phyloP scores from a whole-genome alignment of 2,888 invertebrate genomes.

The Catocala nupta region DNA sequence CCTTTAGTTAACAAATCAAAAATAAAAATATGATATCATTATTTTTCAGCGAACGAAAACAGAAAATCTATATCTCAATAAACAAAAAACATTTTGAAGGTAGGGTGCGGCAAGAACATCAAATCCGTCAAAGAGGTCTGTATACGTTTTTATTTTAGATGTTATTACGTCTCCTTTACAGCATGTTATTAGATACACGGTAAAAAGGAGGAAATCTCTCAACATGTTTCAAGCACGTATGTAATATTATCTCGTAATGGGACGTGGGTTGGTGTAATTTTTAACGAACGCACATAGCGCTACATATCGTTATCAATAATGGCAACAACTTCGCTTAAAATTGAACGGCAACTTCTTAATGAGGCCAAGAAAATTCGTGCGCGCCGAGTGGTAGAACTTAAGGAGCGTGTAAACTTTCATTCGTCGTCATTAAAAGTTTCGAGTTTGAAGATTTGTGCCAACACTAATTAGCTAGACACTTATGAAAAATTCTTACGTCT shows the following conservation, averaged over 20 bases:
- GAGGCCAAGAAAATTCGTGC: slow-evolving; percentile 82
- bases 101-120: slow-evolving; percentile 1
- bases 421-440: slow-evolving; percentile 85
- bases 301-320: slow-evolving; percentile 76
- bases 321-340: slow-evolving; percentile 72
- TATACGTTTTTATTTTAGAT: slow-evolving; percentile 36
- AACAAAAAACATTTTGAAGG: slow-evolving; percentile 19
- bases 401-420: slow-evolving; percentile 83
- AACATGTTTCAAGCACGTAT: slow-evolving; percentile 12
- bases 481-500: slow-evolving; percentile 64
- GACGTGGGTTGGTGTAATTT: slow-evolving; percentile 33
- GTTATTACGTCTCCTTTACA: slow-evolving; percentile 24
- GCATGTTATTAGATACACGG: slow-evolving; percentile 22
- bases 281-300: slow-evolving; percentile 53
- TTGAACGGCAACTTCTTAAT: slow-evolving; percentile 80
- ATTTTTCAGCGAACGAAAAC: too few relatives aligned
- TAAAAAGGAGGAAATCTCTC: slow-evolving; percentile 14
- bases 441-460: slow-evolving; percentile 82
- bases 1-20: not conserved
- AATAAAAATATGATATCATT: slow-evolving; percentile 10
- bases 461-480: slow-evolving; percentile 82
- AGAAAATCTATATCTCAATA: too few relatives aligned
- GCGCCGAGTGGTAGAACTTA: slow-evolving; percentile 75
- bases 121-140: slow-evolving; percentile 30
- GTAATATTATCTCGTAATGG: slow-evolving; percentile 43